Percentiles rank a stretch among this genome's conserved stretches.
Evolutionary conservation across 1,140 invertebrate genomes (phyloP).

Genomic region (Mylabris phalerata): DNA sequence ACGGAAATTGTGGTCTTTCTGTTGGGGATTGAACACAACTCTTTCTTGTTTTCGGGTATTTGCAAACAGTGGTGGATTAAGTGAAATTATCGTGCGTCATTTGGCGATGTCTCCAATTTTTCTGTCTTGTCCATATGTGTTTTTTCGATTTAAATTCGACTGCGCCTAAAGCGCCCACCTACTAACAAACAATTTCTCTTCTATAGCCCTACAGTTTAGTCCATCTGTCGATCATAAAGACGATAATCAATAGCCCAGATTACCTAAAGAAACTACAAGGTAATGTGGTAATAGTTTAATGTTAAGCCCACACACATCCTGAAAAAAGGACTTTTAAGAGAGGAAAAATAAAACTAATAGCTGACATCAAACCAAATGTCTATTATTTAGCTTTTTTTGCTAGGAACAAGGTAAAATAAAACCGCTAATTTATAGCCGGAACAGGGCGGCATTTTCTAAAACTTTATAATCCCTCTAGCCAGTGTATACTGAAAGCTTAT

Average conservation of each 20-base stretch:
- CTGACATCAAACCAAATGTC: conserved; percentile 1
- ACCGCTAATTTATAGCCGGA: conserved; percentile 21
- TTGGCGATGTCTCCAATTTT: too few species aligned
- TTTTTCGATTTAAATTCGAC: too few species aligned
- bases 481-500: too few species aligned
- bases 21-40: too few species aligned
- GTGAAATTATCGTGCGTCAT: too few species aligned
- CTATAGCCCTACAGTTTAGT: conserved; percentile 8
- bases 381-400: conserved; percentile 13
- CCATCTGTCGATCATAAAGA: conserved; percentile 11
- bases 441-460: conserved; percentile 11
- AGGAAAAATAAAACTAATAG: too few species aligned
- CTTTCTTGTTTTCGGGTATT: too few species aligned
- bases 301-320: not conserved
- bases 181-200: not conserved
- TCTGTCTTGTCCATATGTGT: too few species aligned
- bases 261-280: not conserved
- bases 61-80: too few species aligned
- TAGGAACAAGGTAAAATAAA: conserved; percentile 19
- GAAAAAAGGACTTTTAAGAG: not conserved
- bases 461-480: too few species aligned
- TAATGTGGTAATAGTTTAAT: conserved; percentile 7
- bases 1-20: too few species aligned
- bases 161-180: too few species aligned
- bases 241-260: conserved; percentile 16